Base-by-base conservation (phyloP, 1,140 invertebrate species). In the Aphis gossypii region DNA sequence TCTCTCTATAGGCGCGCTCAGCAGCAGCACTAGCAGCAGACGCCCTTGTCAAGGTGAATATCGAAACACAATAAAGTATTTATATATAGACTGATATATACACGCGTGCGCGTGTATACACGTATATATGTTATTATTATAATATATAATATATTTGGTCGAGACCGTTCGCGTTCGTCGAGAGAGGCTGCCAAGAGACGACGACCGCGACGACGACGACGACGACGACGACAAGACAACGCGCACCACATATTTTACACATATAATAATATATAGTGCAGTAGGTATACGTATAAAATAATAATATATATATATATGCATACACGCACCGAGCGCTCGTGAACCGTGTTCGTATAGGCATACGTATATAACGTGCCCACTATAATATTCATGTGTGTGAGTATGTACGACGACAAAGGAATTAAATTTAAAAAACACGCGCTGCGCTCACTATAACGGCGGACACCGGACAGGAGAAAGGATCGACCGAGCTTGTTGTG, bases 1-100 rank as follows among this genome's bases (percentile, higher is more conserved):
- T 89, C 11, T 89, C 48, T 38, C 87, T 54, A 30, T 35, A 51
- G 44, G 46, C 46, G 46, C 30, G 87, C 48, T 20, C 14, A 51
- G 84, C 84, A 86, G 83, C 86, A 48, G 30, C n/a, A 54, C 20
- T 46, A 38, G n/a, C 87, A 89, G 68, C 44, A 83, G 90, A 92
- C 90, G 90, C 68, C 68, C 90, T 92, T 92, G 90, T 92, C 90
- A 92, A 92, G 90, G 90, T 92, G 68, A 92, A 89, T 89, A 89
- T 89, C 48, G 87, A 46, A 48, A 92, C 90, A 92, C 68, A 83
- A 92, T 92, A 83, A 82, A 82, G 56, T 92, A 89, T 89, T 89
- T 51, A 35, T 48, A 44, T 18, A 35, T 88, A 35, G 35, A 84
- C 83, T 44, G 21, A 41, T 84, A 84, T 44, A 44, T 23, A 88